These are phyloP conservation scores for Triplophysa yarkandensis DNA, from an alignment of 2,797 vertebrate genomes.

Conservation along the genomic window DNA sequence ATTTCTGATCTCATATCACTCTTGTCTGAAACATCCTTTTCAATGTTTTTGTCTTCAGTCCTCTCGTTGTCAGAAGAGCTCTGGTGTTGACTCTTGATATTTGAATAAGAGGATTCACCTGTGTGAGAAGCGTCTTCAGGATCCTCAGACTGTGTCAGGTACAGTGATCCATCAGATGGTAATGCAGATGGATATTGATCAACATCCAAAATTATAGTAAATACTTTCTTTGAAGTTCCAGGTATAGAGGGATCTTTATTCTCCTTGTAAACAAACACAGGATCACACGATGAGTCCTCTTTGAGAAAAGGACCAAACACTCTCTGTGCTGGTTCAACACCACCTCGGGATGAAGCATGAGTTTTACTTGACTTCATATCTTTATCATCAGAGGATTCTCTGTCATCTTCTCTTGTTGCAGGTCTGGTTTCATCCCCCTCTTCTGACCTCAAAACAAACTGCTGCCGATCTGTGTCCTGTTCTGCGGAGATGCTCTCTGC, in stretches of 20 bases:
- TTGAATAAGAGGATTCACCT: not conserved
- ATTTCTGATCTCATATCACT: not conserved
- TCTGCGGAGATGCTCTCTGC: too few species aligned
- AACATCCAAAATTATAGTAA: not conserved
- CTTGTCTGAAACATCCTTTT: not conserved
- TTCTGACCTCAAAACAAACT: not conserved
- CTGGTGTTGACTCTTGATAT: not conserved
- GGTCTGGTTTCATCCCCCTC: too few species aligned
- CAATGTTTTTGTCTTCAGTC: not conserved
- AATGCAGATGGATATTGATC: not conserved
- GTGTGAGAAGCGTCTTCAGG: not conserved
- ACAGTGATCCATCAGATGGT: not conserved
- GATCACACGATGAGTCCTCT: not conserved
- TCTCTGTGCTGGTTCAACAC: not conserved
- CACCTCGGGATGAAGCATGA: not conserved
- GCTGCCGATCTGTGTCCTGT: not conserved
- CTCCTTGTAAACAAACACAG: not conserved
- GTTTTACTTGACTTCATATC: not conserved
- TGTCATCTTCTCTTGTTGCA: not conserved
- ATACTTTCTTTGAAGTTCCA: not conserved
- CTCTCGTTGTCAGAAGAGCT: not conserved
- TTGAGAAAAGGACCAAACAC: not conserved
- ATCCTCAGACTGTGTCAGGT: not conserved
- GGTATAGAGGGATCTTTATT: not conserved
- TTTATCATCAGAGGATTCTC: too few species aligned